phyloP scores from a whole-genome alignment of 2,888 invertebrate genomes.

The Plagiodera versicolora region DNA sequence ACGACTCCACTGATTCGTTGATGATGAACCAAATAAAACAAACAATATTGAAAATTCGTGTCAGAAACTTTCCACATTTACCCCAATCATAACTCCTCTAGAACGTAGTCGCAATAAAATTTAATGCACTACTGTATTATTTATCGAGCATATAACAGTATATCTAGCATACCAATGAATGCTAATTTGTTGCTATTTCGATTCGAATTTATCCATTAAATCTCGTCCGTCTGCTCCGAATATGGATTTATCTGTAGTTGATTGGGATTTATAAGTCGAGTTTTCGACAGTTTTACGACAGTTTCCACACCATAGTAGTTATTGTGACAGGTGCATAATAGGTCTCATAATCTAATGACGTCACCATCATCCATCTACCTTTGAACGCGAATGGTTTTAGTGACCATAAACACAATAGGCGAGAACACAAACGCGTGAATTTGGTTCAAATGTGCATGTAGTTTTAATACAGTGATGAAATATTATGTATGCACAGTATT shows the following conservation, averaged over 20 bases:
- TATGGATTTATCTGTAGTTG: conserved; percentile 20
- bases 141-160: conserved; percentile 5
- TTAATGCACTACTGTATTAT: conserved; percentile 4
- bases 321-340: background rate
- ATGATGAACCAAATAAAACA: background rate
- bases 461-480: no score
- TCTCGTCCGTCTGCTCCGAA: conserved; percentile 20
- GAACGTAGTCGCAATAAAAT: background rate
- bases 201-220: conserved; percentile 20
- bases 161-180: conserved; percentile 9
- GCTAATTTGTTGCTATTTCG: conserved; percentile 15
- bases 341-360: background rate
- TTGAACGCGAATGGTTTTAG: no score
- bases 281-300: conserved; percentile 18
- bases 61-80: background rate
- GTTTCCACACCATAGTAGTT: conserved; percentile 16
- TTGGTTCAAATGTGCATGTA: no score
- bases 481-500: no score
- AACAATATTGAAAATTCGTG: background rate
- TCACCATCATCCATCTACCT: no score
- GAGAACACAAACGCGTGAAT: no score
- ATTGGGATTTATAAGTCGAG: conserved; percentile 20
- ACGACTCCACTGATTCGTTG: no score
- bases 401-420: no score
- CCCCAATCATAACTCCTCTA: background rate